These are phyloP conservation scores for Rhinophrynus dorsalis DNA, from an alignment of 2,797 vertebrate genomes.

Conservation along the genomic window DNA sequence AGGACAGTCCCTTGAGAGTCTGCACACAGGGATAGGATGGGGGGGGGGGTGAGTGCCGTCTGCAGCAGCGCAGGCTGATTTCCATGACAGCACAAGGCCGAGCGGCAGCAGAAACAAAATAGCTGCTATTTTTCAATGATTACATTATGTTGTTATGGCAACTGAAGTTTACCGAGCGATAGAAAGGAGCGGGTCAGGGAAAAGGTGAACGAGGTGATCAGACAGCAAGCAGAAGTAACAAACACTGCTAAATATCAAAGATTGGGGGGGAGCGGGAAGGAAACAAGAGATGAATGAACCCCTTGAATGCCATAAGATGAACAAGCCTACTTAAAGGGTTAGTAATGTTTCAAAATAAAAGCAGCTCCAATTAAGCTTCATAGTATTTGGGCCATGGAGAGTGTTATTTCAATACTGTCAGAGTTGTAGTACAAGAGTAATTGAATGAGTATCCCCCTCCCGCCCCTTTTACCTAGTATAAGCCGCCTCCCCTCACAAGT, in stretches of 20 bases:
- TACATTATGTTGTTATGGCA: slow-evolving; percentile 71
- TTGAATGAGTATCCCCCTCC: too few species aligned
- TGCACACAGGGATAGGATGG: slow-evolving; percentile 56
- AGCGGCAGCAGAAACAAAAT: slow-evolving; percentile 56
- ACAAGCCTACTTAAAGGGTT: too few species aligned
- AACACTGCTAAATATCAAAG: slow-evolving; percentile 43
- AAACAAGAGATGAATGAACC: neutral
- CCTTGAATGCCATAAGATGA: too few species aligned
- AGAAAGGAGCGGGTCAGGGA: slow-evolving; percentile 62
- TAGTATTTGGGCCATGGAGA: too few species aligned
- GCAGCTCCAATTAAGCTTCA: too few species aligned
- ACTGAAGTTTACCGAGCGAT: slow-evolving; percentile 68
- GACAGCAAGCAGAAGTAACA: slow-evolving; percentile 53
- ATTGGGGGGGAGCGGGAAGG: neutral
- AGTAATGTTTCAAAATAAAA: too few species aligned
- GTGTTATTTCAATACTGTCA: too few species aligned
- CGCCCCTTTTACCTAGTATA: too few species aligned
- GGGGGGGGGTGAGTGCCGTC: slow-evolving; percentile 52
- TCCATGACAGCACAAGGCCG: slow-evolving; percentile 61
- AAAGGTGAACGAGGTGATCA: slow-evolving; percentile 64
- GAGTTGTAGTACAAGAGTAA: too few species aligned
- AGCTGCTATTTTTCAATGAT: slow-evolving; percentile 59
- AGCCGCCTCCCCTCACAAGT: too few species aligned
- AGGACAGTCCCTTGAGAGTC: too few species aligned
- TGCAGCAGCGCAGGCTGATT: slow-evolving; percentile 59